These are phyloP conservation scores for Drosophila cardini DNA, from an alignment of 1,140 invertebrate genomes.

Conservation along the genomic window DNA sequence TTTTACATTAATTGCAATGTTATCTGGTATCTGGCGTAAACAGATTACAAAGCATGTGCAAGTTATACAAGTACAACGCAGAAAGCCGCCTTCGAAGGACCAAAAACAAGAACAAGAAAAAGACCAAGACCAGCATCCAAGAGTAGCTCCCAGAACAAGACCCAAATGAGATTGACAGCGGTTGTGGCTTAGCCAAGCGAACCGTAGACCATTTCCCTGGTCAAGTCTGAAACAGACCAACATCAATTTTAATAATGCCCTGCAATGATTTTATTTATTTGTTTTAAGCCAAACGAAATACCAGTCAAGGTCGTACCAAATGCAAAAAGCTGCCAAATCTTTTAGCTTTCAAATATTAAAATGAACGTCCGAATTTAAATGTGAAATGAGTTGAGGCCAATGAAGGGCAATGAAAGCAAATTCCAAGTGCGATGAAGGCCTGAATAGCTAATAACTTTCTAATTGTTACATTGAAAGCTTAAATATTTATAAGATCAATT, in stretches of 20 bases:
- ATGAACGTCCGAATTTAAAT: constrained; percentile 45
- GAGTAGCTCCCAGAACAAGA: not conserved
- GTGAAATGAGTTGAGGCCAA: constrained; percentile 16
- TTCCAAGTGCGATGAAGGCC: constrained; percentile 6
- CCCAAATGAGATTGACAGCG: constrained; percentile 64
- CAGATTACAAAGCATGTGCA: constrained; percentile 49
- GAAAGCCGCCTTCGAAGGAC: constrained; percentile 41
- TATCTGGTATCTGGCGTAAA: constrained; percentile 55
- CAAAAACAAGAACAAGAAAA: not conserved
- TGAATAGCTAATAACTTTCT: constrained; percentile 13
- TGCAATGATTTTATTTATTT: constrained; percentile 49
- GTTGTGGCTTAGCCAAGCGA: constrained; percentile 54
- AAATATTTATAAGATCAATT: not conserved
- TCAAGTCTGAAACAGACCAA: constrained; percentile 36
- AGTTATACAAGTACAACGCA: constrained; percentile 17
- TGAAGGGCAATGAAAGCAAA: constrained; percentile 12
- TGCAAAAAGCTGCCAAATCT: constrained; percentile 34
- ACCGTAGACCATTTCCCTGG: constrained; percentile 33
- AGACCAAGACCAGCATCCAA: too few species aligned
- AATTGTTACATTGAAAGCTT: not conserved
- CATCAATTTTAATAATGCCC: constrained; percentile 70
- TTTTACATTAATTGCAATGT: constrained; percentile 78
- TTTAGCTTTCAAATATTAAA: constrained; percentile 63
- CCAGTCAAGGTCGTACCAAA: constrained; percentile 25
- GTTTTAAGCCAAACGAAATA: constrained; percentile 25